Evolutionary conservation across 1,140 invertebrate species (phyloP), one percentile per base, ranked within the genome.

Genomic region (Drosophila sechellia): DNA sequence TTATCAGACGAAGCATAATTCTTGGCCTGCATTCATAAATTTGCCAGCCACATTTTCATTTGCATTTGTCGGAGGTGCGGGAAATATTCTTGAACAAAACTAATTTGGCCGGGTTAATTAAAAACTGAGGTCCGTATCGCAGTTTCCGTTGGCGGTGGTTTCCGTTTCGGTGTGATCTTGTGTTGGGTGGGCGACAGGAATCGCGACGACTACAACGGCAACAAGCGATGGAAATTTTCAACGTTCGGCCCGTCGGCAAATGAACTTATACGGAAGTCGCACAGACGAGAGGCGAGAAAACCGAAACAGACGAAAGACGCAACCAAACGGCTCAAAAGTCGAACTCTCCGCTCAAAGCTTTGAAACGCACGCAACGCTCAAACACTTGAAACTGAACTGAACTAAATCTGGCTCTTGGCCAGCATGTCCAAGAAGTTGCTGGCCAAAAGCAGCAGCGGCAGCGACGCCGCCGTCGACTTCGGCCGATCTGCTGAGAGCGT

Each of bases 381-480:
- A 90, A 91, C 90, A 91, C 90, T 91, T 87, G 85, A 91, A 90
- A 91, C 86, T 90, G 81, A 91, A 91, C 86, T 90, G 90, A 91
- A 91, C 90, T 86, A 91, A 91, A 91, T 91, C 81, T 91, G 71
- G 83, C 85, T 84, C 83, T 89, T 77, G 84, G 81, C 79, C 79
- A 89, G 83, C 90, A 87, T 91, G 90, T 91, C 90, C 90, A 91
- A 91, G 90, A 91, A 91, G 90, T 91, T 91, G 90, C 85, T 91
- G 90, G 85, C 79, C 79, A 75, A 75, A 45, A 45, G 42, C 42
- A 39, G 37, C 80, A 85, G 84, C 78, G 57, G 61, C 79, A 37
- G 40, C 54, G 43, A 60, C 66, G 48, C 39, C 45, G 46, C 42
- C 49, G 50, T 48, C 46, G 35, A 79, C 69, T 42, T 43, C 42